These are phyloP conservation scores for Trichonephila clavipes DNA, from an alignment of 1,140 invertebrate species.

Conservation along the genomic window DNA sequence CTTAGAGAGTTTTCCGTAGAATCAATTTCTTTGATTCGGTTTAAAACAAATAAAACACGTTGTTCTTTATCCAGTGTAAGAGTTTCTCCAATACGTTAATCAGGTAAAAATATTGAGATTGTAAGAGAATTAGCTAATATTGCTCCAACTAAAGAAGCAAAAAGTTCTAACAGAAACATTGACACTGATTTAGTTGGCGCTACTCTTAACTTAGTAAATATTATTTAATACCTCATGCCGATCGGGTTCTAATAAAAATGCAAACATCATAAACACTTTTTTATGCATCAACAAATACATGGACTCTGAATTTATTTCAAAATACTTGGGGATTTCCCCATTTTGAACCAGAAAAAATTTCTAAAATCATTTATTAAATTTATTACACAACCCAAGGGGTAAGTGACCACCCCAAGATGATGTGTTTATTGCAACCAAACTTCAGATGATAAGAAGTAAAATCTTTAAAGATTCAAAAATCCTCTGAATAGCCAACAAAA, in stretches of 20 bases:
- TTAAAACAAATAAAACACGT: conserved; percentile 15
- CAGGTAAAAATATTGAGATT: neutral
- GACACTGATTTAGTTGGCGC: neutral
- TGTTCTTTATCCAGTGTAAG: conserved; percentile 32
- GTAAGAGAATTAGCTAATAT: neutral
- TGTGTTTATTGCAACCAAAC: no score
- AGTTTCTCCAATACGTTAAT: conserved; percentile 27
- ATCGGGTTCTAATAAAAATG: conserved; percentile 4
- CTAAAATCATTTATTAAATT: no score
- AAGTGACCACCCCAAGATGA: no score
- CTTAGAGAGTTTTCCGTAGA: neutral
- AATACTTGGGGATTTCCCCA: neutral
- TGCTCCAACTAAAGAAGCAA: neutral
- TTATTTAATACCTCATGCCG: neutral
- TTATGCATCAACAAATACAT: conserved; percentile 18
- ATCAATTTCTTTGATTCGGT: conserved; percentile 45
- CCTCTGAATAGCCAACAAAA: no score
- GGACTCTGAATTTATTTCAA: neutral
- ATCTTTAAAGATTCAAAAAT: no score
- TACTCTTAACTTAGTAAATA: conserved; percentile 22
- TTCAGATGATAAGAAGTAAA: no score
- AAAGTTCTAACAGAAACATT: conserved; percentile 40
- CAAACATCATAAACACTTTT: neutral
- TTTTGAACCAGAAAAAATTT: no score
- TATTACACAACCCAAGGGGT: no score